phyloP scores from a whole-genome alignment of 2,797 vertebrate genomes.

The Pseudomugil gertrudae region DNA sequence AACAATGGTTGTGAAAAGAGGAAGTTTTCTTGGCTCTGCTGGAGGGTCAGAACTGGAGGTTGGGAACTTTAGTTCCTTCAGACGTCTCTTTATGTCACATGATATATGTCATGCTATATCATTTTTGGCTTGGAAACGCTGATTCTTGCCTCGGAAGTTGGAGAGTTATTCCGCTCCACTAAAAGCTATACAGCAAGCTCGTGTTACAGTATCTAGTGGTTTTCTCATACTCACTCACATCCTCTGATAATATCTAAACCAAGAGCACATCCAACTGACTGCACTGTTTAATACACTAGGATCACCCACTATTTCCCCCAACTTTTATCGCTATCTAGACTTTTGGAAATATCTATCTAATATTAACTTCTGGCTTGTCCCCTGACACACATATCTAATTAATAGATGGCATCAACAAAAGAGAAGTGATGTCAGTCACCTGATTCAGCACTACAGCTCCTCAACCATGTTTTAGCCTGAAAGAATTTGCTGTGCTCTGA shows the following conservation, averaged over 20 bases:
- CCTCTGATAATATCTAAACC: conserved; percentile 55
- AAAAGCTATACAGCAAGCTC: conserved; percentile 49
- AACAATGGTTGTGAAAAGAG: conserved; percentile 23
- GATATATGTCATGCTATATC: neutral
- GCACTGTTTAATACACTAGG: conserved; percentile 41
- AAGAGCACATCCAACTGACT: conserved; percentile 41
- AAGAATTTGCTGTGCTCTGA: conserved; percentile 14
- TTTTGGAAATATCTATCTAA: neutral
- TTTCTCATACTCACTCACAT: conserved; percentile 63
- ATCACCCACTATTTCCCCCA: conserved; percentile 23
- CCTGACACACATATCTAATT: neutral
- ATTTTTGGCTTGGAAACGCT: conserved; percentile 52
- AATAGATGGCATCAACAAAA: neutral
- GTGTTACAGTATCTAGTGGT: conserved; percentile 59
- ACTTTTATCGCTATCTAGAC: conserved; percentile 20
- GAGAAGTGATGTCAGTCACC: conserved; percentile 18
- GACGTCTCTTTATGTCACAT: conserved; percentile 26
- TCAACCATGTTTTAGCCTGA: conserved; percentile 15
- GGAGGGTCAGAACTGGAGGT: conserved; percentile 22
- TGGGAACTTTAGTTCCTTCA: conserved; percentile 14
- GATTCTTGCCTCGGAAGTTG: conserved; percentile 60
- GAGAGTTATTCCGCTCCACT: conserved; percentile 65
- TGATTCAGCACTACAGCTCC: neutral
- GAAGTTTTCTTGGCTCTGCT: conserved; percentile 21
- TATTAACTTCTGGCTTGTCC: neutral